Evolutionary conservation across 2,888 invertebrate species (phyloP).

Genomic region (Campoletis raptor): DNA sequence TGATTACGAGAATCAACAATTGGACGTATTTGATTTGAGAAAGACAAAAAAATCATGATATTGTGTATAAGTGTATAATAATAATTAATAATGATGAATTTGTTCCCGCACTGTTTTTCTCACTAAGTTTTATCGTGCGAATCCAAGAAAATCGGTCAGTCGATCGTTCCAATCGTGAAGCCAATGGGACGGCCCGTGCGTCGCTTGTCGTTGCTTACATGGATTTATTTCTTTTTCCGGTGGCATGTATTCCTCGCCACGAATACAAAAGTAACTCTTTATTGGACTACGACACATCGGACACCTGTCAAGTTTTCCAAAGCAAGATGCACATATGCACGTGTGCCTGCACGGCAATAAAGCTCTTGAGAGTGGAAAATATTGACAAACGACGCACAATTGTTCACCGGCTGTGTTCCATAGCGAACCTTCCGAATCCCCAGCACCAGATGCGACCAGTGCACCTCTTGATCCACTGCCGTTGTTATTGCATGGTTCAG

Average conservation of each 20-base stretch:
- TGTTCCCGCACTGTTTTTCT: background rate
- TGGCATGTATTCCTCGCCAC: slow-evolving; percentile 91
- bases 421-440: slow-evolving; percentile 85
- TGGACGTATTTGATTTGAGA: slow-evolving; percentile 14
- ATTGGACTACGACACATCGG: slow-evolving; percentile 95
- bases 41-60: background rate
- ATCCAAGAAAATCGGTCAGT: slow-evolving; percentile 91
- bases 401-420: slow-evolving; percentile 88
- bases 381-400: slow-evolving; percentile 93
- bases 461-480: slow-evolving; percentile 78
- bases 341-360: slow-evolving; percentile 94
- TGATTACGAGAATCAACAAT: background rate
- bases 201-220: slow-evolving; percentile 84
- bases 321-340: slow-evolving; percentile 93
- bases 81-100: slow-evolving; percentile 13
- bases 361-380: slow-evolving; percentile 91
- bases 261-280: slow-evolving; percentile 93
- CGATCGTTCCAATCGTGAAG: slow-evolving; percentile 89
- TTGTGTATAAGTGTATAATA: background rate
- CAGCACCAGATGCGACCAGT: slow-evolving; percentile 82
- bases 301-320: slow-evolving; percentile 92
- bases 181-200: slow-evolving; percentile 84
- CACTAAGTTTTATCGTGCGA: slow-evolving; percentile 85
- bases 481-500: slow-evolving; percentile 85
- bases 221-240: slow-evolving; percentile 83